A percentile compares a stretch with the other conserved stretches of the same genome.
phyloP scores from a whole-genome alignment of 2,888 invertebrate genomes.

The Cryptocheilus praepositus region DNA sequence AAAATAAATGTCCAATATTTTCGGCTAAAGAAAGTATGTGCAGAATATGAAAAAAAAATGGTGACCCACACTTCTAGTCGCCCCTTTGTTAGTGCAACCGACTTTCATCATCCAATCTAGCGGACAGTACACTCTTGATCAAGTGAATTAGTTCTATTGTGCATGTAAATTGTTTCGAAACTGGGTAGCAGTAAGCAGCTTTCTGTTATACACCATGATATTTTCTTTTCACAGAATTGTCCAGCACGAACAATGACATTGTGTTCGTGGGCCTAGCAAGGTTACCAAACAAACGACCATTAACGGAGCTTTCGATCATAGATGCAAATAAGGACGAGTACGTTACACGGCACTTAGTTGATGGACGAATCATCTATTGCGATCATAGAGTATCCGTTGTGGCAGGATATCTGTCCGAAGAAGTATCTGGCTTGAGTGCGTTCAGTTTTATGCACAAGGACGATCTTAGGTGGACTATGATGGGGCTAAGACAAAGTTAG shows the following conservation, averaged over 20 bases:
- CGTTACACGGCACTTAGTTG: slow-evolving; percentile 90
- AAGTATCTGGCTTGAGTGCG: slow-evolving; percentile 91
- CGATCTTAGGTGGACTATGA: slow-evolving; percentile 92
- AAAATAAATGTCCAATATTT: no score
- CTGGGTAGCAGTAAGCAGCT: no score
- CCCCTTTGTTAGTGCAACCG: no score
- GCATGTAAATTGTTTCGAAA: no score
- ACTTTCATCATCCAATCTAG: no score
- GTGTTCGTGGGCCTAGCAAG: slow-evolving; percentile 85
- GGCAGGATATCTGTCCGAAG: slow-evolving; percentile 92
- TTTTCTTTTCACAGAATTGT: slow-evolving; percentile 41
- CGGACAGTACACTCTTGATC: no score
- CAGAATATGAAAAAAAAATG: no score
- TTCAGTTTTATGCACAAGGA: slow-evolving; percentile 94
- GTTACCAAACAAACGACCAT: slow-evolving; percentile 82
- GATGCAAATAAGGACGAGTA: slow-evolving; percentile 89
- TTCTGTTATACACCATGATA: not conserved
- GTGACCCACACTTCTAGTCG: no score
- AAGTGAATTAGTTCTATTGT: no score
- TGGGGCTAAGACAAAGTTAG: slow-evolving; percentile 88
- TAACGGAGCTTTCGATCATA: slow-evolving; percentile 80
- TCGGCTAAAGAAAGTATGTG: no score
- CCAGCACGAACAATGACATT: slow-evolving; percentile 65
- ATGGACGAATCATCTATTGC: slow-evolving; percentile 92
- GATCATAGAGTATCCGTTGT: slow-evolving; percentile 94